phyloP scores from a whole-genome alignment of 92 coral and sea anemone genomes.

The Actinostola sp. region DNA sequence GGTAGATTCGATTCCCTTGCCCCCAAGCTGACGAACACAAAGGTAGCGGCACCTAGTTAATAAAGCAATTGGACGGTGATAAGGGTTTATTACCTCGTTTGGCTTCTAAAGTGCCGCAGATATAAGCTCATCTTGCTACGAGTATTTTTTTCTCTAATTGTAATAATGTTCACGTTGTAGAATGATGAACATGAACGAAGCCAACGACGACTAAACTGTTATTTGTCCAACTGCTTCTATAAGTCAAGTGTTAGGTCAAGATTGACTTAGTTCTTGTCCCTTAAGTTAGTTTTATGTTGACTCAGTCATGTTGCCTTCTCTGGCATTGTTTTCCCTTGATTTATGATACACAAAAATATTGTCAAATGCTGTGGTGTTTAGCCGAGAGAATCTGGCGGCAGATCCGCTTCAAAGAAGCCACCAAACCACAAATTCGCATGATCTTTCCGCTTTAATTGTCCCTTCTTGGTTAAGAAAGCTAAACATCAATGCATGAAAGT shows the following conservation, averaged over 20 bases:
- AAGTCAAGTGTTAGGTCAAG: constrained; percentile 28
- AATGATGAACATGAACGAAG: neutral
- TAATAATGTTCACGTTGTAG: constrained; percentile 7
- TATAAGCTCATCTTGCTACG: constrained; percentile 29
- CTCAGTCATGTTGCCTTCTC: neutral
- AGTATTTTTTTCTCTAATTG: constrained; percentile 24
- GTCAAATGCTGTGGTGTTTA: neutral
- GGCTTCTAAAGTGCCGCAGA: constrained; percentile 54
- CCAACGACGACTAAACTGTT: constrained; percentile 7
- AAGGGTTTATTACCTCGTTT: constrained; percentile 39
- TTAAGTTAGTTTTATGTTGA: too few species aligned
- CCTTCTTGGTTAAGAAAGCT: constrained; percentile 34
- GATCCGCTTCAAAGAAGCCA: constrained; percentile 27
- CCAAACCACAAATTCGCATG: constrained; percentile 41
- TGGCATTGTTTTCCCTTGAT: neutral
- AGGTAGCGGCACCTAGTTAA: constrained; percentile 40
- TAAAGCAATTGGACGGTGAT: constrained; percentile 43
- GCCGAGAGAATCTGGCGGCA: constrained; percentile 8
- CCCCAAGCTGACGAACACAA: constrained; percentile 42
- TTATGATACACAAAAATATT: neutral
- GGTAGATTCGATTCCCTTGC: constrained; percentile 35
- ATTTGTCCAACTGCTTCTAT: constrained; percentile 29
- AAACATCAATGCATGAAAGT: neutral
- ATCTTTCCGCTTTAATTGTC: constrained; percentile 44
- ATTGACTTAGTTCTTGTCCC: neutral